A percentile compares a stretch with the other conserved stretches of the same genome.
phyloP scores from a whole-genome alignment of 2,888 invertebrate species.

The Microdon myrmicae region DNA sequence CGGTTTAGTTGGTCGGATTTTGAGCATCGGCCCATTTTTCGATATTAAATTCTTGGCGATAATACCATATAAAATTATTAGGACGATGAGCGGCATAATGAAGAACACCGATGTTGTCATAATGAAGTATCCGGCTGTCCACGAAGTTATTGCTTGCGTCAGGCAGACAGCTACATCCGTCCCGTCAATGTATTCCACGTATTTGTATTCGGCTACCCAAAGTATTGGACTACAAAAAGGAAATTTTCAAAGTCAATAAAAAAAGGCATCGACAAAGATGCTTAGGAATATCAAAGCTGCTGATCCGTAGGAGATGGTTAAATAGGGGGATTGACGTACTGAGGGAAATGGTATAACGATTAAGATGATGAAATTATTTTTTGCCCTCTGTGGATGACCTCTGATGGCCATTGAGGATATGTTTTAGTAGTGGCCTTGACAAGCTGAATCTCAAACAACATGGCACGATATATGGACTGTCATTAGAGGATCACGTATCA shows the following conservation, averaged over 20 bases:
- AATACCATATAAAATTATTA: constrained; percentile 82
- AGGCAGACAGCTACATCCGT: constrained; percentile 79
- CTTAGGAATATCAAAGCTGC: no score
- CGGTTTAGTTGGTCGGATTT: constrained; percentile 77
- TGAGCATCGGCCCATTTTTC: constrained; percentile 72
- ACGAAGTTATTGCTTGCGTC: constrained; percentile 79
- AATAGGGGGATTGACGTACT: constrained; percentile 6
- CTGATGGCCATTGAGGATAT: no score
- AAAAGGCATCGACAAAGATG: constrained; percentile 5
- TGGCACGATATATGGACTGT: no score
- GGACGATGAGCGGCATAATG: constrained; percentile 80
- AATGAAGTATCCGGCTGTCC: constrained; percentile 83
- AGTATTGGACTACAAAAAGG: constrained; percentile 81
- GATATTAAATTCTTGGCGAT: constrained; percentile 86
- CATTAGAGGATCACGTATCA: no score
- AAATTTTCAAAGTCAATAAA: constrained; percentile 59
- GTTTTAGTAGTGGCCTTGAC: no score
- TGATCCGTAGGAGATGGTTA: no score
- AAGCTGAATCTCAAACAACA: no score
- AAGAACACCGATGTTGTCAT: constrained; percentile 83
- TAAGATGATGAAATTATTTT: constrained; percentile 1
- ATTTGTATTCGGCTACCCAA: constrained; percentile 79
- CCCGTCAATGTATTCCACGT: constrained; percentile 77
- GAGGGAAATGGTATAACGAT: no score
- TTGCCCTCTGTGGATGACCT: constrained; percentile 2